These are phyloP conservation scores for Teleopsis dalmanni DNA, from an alignment of 1,140 invertebrate species.

Conservation along the genomic window DNA sequence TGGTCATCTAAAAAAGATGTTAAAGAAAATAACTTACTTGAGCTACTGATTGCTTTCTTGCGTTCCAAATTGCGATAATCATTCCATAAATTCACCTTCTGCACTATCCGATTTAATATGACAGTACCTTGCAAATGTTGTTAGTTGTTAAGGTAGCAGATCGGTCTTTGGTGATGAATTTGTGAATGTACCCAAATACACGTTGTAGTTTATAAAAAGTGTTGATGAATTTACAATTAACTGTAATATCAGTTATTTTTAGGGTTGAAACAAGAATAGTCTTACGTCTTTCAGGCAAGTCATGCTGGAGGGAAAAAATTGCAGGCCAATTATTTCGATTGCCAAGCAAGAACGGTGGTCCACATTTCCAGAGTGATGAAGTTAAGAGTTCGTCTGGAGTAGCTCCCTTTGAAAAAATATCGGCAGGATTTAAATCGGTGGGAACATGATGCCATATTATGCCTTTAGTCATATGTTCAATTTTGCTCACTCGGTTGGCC, in stretches of 20 bases:
- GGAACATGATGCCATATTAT: conserved; percentile 25
- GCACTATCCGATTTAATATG: background rate
- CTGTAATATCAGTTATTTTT: background rate
- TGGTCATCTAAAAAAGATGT: background rate
- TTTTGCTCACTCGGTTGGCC: background rate
- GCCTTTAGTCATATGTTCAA: background rate
- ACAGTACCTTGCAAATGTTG: background rate
- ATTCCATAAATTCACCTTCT: background rate
- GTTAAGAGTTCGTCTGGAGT: background rate
- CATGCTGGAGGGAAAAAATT: background rate
- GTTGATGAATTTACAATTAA: too few relatives aligned
- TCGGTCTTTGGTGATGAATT: background rate
- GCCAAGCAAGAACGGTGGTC: background rate
- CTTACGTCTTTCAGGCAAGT: background rate
- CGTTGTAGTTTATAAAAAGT: background rate
- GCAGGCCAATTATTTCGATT: background rate
- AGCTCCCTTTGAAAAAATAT: conserved; percentile 8
- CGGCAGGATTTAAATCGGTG: conserved; percentile 27
- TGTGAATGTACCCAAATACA: background rate
- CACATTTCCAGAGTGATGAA: background rate
- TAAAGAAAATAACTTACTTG: background rate
- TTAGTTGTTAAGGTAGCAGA: background rate
- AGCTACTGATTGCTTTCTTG: background rate
- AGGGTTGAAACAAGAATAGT: background rate
- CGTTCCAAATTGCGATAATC: background rate